Conservation (phyloP, 2,888 invertebrate species). For the Noctua janthina region DNA sequence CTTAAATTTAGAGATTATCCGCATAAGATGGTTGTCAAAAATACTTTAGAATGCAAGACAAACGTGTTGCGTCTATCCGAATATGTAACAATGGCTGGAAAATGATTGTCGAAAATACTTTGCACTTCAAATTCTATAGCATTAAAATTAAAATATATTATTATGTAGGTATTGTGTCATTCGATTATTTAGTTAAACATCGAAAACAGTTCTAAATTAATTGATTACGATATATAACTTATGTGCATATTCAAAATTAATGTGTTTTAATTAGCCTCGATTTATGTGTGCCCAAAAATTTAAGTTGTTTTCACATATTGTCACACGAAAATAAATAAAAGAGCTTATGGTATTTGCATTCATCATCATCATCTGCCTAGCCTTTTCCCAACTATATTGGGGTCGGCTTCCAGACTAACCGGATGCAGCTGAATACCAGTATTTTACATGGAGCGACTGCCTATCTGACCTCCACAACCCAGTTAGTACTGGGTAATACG, state of each 20-base stretch:
- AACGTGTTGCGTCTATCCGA: background rate
- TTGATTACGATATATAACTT: background rate
- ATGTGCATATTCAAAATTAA: background rate
- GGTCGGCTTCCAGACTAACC: too few relatives aligned
- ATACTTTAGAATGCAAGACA: background rate
- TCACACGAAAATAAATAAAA: background rate
- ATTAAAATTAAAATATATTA: background rate
- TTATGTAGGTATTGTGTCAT: background rate
- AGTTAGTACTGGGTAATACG: too few relatives aligned
- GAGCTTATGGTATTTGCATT: background rate
- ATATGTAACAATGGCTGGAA: background rate
- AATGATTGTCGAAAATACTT: background rate
- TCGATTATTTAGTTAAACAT: background rate
- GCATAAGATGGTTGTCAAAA: background rate
- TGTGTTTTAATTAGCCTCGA: slow-evolving; percentile 3
- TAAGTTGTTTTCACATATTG: background rate
- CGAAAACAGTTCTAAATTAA: background rate
- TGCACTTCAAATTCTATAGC: background rate
- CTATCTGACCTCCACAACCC: too few relatives aligned
- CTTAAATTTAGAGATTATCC: background rate
- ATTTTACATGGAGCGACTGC: too few relatives aligned
- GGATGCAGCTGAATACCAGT: too few relatives aligned
- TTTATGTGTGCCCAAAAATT: background rate
- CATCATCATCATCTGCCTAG: too few relatives aligned
- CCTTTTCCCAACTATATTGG: too few relatives aligned